These are phyloP conservation scores for Andricus quercusramuli DNA, from an alignment of 2,888 invertebrate genomes.

Conservation along the genomic window DNA sequence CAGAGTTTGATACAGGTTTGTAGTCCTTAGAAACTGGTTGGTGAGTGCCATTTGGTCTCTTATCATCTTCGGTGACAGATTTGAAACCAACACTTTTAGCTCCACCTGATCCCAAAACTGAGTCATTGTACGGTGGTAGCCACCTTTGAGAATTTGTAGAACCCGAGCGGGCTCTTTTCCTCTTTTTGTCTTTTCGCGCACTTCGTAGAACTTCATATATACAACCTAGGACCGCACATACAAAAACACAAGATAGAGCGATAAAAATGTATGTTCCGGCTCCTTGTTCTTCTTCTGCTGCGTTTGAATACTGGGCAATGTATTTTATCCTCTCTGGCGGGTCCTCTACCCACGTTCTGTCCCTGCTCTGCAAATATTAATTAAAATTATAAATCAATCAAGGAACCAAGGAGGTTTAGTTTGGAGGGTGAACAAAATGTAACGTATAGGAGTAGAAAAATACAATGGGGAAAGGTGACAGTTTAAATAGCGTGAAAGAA, in stretches of 20 bases:
- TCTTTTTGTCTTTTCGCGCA: slow-evolving; percentile 71
- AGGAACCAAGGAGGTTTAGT: not conserved
- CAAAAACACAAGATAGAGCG: slow-evolving; percentile 87
- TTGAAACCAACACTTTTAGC: slow-evolving; percentile 74
- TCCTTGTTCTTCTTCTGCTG: slow-evolving; percentile 88
- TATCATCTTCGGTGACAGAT: slow-evolving; percentile 68
- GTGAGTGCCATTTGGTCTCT: slow-evolving; percentile 76
- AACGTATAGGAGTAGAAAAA: no score
- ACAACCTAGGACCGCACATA: slow-evolving; percentile 84
- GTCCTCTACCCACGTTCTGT: slow-evolving; percentile 91
- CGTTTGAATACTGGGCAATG: slow-evolving; percentile 86
- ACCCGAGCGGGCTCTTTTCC: slow-evolving; percentile 57
- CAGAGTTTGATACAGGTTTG: slow-evolving; percentile 70
- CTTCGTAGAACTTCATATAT: slow-evolving; percentile 83
- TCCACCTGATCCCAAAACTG: slow-evolving; percentile 59
- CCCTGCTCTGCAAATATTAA: slow-evolving; percentile 82
- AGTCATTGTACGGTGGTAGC: slow-evolving; percentile 70
- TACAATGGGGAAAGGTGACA: no score
- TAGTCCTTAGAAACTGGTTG: slow-evolving; percentile 73
- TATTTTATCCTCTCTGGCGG: slow-evolving; percentile 89
- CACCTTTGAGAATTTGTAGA: slow-evolving; percentile 68
- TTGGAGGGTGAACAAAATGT: not conserved
- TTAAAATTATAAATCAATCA: not conserved
- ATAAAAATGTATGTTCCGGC: slow-evolving; percentile 89
- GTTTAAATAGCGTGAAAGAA: no score